Percentiles rank a stretch among this genome's conserved stretches.
phyloP scores from a whole-genome alignment of 1,140 invertebrate species.

The Vanessa tameamea region DNA sequence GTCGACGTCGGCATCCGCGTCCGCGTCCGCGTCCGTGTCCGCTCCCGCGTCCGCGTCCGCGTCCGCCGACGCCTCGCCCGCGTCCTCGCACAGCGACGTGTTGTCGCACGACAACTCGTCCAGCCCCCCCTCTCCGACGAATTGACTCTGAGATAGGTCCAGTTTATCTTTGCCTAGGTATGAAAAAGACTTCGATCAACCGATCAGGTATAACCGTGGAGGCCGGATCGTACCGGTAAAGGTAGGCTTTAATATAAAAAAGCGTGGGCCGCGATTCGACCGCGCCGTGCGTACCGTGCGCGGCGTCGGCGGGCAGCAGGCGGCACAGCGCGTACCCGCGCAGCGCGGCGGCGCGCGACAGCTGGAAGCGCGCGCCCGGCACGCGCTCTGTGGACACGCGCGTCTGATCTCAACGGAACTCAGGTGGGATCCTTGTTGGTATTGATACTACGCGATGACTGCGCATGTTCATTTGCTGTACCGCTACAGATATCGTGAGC shows the following conservation, averaged over 20 bases:
- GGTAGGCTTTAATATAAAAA: too few relatives aligned
- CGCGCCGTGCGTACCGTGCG: not conserved
- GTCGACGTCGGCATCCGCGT: conserved; percentile 19
- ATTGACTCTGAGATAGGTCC: conserved; percentile 41
- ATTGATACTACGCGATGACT: not conserved
- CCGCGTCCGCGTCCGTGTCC: conserved; percentile 30
- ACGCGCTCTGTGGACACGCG: conserved; percentile 18
- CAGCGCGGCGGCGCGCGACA: conserved; percentile 62
- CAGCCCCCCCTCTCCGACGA: conserved; percentile 39
- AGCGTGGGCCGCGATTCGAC: too few relatives aligned
- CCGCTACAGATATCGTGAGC: too few relatives aligned
- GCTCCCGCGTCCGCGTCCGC: conserved; percentile 41
- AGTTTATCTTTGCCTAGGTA: conserved; percentile 58
- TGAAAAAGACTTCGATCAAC: not conserved
- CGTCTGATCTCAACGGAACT: too few relatives aligned
- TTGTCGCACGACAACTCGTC: conserved; percentile 65
- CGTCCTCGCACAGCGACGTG: conserved; percentile 62
- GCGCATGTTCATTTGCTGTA: not conserved
- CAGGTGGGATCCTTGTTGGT: too few relatives aligned
- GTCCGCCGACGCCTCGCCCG: conserved; percentile 37
- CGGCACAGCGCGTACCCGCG: conserved; percentile 64
- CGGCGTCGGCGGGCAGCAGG: conserved; percentile 48
- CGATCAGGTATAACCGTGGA: too few relatives aligned
- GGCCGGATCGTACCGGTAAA: too few relatives aligned
- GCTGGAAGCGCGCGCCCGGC: conserved; percentile 46